phyloP scores from a whole-genome alignment of 2,113 vertebrate genomes.

The Colinus virginianus region DNA sequence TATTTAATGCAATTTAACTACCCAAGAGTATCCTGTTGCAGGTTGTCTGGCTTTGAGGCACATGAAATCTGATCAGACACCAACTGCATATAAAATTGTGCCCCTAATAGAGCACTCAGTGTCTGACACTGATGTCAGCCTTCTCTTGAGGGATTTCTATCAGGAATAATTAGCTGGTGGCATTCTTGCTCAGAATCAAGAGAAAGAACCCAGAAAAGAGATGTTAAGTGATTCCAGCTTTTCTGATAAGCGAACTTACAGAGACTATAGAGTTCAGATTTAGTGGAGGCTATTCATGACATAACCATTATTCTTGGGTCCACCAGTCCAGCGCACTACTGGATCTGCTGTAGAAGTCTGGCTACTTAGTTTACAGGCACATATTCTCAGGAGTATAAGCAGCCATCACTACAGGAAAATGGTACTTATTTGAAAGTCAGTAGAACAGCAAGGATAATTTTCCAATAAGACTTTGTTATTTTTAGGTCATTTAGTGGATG shows the following conservation, averaged over 20 bases:
- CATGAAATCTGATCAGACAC: slow-evolving; percentile 5
- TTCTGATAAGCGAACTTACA: not conserved
- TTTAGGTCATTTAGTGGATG: not conserved
- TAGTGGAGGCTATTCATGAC: not conserved
- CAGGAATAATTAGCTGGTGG: not conserved
- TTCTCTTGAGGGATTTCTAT: not conserved
- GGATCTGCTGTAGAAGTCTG: not conserved
- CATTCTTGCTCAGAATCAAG: not conserved
- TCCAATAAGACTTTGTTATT: not conserved
- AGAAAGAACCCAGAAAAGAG: not conserved
- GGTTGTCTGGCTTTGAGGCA: not conserved
- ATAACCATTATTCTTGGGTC: not conserved
- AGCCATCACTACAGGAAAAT: not conserved
- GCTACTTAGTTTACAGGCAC: not conserved
- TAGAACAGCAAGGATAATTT: not conserved
- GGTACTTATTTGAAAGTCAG: not conserved
- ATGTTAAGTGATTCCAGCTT: not conserved
- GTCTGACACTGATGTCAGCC: not conserved
- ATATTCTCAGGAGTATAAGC: not conserved
- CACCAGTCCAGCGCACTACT: not conserved
- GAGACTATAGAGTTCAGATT: not conserved
- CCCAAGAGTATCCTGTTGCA: not conserved
- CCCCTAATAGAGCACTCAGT: not conserved
- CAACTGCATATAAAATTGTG: rapidly evolving
- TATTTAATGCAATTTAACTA: slow-evolving; percentile 22